Percentiles rank a stretch among this genome's conserved stretches.
These are phyloP conservation scores for Microcebus jonahi DNA, from an alignment of 2,113 vertebrate genomes.

Conservation along the genomic window DNA sequence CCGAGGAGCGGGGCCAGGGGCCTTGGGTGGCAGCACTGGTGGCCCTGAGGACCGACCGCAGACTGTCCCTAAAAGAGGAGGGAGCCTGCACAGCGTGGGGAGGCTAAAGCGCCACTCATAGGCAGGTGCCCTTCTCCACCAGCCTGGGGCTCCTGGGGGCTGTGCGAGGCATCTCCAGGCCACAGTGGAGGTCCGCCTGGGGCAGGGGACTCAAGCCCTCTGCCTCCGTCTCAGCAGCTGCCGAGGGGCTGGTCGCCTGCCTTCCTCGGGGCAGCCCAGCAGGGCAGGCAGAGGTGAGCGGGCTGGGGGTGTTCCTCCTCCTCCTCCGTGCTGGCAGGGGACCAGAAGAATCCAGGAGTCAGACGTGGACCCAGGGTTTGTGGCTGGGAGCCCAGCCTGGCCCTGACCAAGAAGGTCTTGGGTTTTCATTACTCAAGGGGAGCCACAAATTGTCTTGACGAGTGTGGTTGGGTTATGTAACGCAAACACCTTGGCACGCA, in stretches of 20 bases:
- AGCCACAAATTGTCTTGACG: conserved; percentile 76
- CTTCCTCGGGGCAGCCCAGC: neutral
- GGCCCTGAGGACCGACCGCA: neutral
- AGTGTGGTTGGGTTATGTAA: conserved; percentile 68
- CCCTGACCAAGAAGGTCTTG: conserved; percentile 5
- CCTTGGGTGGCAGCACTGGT: neutral
- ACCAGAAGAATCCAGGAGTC: conserved; percentile 41
- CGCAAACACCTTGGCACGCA: conserved; percentile 53
- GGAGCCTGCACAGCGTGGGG: neutral
- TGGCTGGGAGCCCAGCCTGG: conserved; percentile 60
- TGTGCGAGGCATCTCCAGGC: neutral
- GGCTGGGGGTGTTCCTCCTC: neutral
- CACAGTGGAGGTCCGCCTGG: neutral
- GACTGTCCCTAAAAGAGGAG: neutral
- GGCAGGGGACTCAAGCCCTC: neutral
- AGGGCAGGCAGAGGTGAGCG: neutral
- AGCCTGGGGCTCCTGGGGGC: neutral
- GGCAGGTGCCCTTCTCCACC: neutral
- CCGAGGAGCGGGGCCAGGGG: neutral
- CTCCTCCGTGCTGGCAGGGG: neutral
- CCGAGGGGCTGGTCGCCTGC: neutral
- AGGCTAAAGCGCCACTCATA: neutral
- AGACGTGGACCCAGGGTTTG: conserved; percentile 37
- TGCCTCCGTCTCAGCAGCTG: neutral
- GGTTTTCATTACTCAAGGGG: conserved; percentile 65